Evolutionary conservation across 2,797 vertebrate genomes (phyloP).

Genomic region (Pitangus sulphuratus): DNA sequence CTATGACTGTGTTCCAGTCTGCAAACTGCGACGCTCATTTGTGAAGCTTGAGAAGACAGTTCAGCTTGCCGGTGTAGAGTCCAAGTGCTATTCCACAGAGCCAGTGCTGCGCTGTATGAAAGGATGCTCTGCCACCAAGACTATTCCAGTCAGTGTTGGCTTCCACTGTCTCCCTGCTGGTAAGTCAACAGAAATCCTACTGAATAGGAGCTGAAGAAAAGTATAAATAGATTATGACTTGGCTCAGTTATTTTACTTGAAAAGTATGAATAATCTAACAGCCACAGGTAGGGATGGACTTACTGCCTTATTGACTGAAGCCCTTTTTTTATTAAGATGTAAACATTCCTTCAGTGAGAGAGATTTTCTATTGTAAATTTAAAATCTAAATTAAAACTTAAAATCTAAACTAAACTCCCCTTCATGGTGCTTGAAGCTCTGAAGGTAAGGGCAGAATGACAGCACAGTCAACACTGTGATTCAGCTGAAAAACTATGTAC

Average conservation of each 20-base stretch:
- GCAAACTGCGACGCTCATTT: conserved; percentile 58
- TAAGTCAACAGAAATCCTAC: not conserved
- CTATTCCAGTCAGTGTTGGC: conserved; percentile 31
- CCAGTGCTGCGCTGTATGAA: conserved; percentile 60
- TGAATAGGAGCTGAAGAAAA: not conserved
- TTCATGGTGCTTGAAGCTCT: not conserved
- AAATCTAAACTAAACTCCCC: not conserved
- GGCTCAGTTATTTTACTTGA: not conserved
- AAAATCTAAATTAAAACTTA: not conserved
- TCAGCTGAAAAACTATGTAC: not conserved
- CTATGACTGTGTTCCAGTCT: conserved; percentile 35
- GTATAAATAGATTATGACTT: not conserved
- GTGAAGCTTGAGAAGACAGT: conserved; percentile 63
- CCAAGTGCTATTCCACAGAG: conserved; percentile 61
- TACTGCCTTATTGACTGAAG: not conserved
- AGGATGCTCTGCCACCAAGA: conserved; percentile 30
- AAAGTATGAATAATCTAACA: not conserved
- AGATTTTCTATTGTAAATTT: not conserved
- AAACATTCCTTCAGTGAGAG: not conserved
- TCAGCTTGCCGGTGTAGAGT: not conserved
- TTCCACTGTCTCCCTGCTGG: conserved; percentile 73
- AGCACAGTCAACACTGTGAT: not conserved
- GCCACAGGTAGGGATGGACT: not conserved
- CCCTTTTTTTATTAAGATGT: not conserved
- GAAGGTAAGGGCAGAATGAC: not conserved